Evolutionary conservation across 2,113 vertebrate species (phyloP).

Genomic region (Cryptotis parvus): DNA sequence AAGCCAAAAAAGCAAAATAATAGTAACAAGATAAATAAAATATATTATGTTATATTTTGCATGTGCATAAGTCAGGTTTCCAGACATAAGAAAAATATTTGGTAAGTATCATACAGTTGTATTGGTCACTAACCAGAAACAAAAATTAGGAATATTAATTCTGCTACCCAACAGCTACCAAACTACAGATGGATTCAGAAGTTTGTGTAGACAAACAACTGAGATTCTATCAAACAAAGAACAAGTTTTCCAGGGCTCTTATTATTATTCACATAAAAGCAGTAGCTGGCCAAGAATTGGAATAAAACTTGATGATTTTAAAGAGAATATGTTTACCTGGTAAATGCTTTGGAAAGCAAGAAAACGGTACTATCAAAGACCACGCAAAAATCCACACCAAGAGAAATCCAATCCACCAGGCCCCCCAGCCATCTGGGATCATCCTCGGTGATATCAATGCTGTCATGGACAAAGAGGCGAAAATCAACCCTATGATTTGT

Average conservation of each 20-base stretch:
- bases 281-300: neutral
- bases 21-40: too few species aligned
- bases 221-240: neutral
- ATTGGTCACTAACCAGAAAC: slow-evolving; percentile 23
- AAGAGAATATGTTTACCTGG: slow-evolving; percentile 86
- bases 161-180: neutral
- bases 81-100: neutral
- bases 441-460: slow-evolving; percentile 77
- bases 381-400: slow-evolving; percentile 84
- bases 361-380: slow-evolving; percentile 88
- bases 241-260: slow-evolving; percentile 6
- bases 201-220: neutral
- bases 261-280: neutral
- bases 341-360: slow-evolving; percentile 89
- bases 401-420: slow-evolving; percentile 92
- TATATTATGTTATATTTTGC: too few species aligned
- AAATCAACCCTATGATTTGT: too few species aligned
- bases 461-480: slow-evolving; percentile 61
- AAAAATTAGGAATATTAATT: slow-evolving; percentile 14
- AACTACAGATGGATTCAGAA: slow-evolving; percentile 49
- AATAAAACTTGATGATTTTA: neutral
- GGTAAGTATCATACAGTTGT: slow-evolving; percentile 15
- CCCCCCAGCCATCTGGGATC: slow-evolving; percentile 91
- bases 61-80: slow-evolving; percentile 12
- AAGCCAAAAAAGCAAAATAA: too few species aligned